Conservation (phyloP, 2,888 invertebrate species). For the Spodoptera exigua region DNA sequence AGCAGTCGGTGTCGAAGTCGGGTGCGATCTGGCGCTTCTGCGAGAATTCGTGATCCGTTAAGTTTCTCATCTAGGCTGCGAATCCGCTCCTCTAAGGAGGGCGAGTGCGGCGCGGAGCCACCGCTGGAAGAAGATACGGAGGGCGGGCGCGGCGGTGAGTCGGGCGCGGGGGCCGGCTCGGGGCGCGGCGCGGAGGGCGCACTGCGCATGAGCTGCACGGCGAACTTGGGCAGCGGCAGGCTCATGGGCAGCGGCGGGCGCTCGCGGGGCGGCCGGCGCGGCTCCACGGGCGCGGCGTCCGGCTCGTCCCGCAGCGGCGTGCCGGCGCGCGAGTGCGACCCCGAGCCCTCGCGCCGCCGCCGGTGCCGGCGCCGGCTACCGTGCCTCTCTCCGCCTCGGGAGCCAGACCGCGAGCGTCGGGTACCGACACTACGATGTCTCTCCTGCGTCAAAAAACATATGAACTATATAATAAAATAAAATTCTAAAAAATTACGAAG, state of each 20-base stretch:
- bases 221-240: conserved; percentile 96
- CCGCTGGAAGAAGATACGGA: conserved; percentile 93
- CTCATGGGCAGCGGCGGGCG: conserved; percentile 92
- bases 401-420: conserved; percentile 76
- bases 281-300: conserved; percentile 94
- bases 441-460: conserved; percentile 69
- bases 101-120: conserved; percentile 92
- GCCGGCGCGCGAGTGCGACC: conserved; percentile 84
- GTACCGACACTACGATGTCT: conserved; percentile 74
- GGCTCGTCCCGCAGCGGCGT: conserved; percentile 90
- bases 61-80: conserved; percentile 97
- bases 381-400: conserved; percentile 73
- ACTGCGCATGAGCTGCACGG: conserved; percentile 91
- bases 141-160: conserved; percentile 92
- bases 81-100: conserved; percentile 96
- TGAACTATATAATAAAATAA: not conserved
- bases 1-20: conserved; percentile 92
- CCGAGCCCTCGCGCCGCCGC: conserved; percentile 84
- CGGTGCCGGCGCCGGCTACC: conserved; percentile 85
- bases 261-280: conserved; percentile 91
- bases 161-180: conserved; percentile 88
- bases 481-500: no score
- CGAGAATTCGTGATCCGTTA: conserved; percentile 90
- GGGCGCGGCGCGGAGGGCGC: conserved; percentile 86
- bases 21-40: conserved; percentile 89